phyloP scores from a whole-genome alignment of 2,888 invertebrate genomes.

The Choristoneura rosaceana region DNA sequence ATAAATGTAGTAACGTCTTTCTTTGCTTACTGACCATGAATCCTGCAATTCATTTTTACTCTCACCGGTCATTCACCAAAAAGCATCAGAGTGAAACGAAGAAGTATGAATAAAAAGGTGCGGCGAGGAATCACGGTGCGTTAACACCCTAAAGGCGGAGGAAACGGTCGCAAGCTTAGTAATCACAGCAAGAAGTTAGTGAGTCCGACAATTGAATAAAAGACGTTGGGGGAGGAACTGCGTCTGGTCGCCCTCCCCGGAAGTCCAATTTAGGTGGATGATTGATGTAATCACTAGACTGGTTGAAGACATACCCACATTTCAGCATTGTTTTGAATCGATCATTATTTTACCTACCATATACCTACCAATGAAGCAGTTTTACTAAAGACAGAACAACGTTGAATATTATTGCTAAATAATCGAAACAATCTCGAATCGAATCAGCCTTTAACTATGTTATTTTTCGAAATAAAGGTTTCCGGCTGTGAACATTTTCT shows the following conservation, averaged over 20 bases:
- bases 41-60: constrained; percentile 82
- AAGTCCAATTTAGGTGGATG: constrained; percentile 60
- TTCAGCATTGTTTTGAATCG: not conserved
- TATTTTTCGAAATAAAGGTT: too few relatives aligned
- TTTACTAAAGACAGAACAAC: not conserved
- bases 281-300: constrained; percentile 52
- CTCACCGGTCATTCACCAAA: constrained; percentile 82
- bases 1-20: constrained; percentile 66
- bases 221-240: constrained; percentile 67
- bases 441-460: too few relatives aligned
- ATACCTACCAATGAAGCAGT: not conserved
- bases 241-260: constrained; percentile 73
- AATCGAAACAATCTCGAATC: too few relatives aligned
- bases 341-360: not conserved
- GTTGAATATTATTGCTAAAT: not conserved
- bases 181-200: constrained; percentile 61
- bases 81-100: constrained; percentile 73
- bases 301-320: constrained; percentile 19
- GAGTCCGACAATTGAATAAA: constrained; percentile 57
- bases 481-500: too few relatives aligned
- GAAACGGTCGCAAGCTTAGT: constrained; percentile 57
- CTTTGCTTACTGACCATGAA: constrained; percentile 76
- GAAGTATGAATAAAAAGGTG: constrained; percentile 81
- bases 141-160: constrained; percentile 73
- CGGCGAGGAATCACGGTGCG: constrained; percentile 77